Evolutionary conservation across 2,113 vertebrate genomes (phyloP), one percentile per base, ranked within the genome.

Genomic region (Pedetes capensis): DNA sequence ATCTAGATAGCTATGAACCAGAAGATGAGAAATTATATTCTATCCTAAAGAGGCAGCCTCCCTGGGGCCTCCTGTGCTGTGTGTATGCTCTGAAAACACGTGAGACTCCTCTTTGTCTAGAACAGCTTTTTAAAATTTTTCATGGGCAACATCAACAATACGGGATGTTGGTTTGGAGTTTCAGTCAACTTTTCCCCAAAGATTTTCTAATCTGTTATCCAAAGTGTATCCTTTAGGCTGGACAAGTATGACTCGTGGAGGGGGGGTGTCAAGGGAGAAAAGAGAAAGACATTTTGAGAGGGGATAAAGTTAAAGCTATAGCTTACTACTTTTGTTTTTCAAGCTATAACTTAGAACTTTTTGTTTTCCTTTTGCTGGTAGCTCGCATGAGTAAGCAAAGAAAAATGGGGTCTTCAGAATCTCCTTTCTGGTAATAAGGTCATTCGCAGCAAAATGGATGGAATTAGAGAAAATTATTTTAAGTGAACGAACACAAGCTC

Each of bases 161-260:
- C 32, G 49, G 69, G 4, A 16, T 76, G 63, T 71, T 55, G 34
- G 47, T 81, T 83, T 94, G 64, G 61, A 88, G 64, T 95, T 87
- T 71, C 1, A 68, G 68, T 71, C 39, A 74, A 76, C 39, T 74
- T 91, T 82, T 69, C 94, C 37, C 53, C 37, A 47, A 87, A 93
- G 55, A 74, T 49, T 95, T 95, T 86, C 59, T 32, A 61, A 25
- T 80, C 69, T 96, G 32, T 85, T 79, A 90, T 59, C 39, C 27
- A 78, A 72, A 71, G 47, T 81, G 18, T 85, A 12, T 61, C 44
- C 32, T 69, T 91, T 25, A 66, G 59, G 27, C 68, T 87, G 51
- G 53, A 27, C 44, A 86, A 37, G 25, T 64, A 57, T 57, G 47
- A 53, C 6, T 68, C 27, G n/a, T 39, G 22, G 10, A 6, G 57